These are phyloP conservation scores for Cosmia pyralina DNA, from an alignment of 2,888 invertebrate genomes.

Conservation along the genomic window DNA sequence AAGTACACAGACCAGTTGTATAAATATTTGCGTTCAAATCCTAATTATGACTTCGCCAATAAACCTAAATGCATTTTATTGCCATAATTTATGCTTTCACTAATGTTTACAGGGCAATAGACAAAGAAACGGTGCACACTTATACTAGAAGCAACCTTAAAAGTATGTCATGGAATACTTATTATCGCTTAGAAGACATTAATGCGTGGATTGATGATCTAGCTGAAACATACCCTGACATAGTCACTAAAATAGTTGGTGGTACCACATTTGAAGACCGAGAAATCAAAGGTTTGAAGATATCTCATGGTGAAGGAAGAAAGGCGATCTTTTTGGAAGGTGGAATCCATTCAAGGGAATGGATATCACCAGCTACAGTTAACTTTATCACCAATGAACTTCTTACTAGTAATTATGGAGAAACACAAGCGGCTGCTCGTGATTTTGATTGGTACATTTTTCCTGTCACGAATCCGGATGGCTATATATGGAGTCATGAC, in stretches of 20 bases:
- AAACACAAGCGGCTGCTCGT: constrained; percentile 89
- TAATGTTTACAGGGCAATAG: constrained; percentile 79
- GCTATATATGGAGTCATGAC: constrained; percentile 92
- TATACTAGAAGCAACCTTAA: constrained; percentile 66
- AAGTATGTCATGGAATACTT: constrained; percentile 87
- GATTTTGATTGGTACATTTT: constrained; percentile 94
- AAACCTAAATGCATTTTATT: not conserved
- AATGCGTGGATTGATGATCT: constrained; percentile 90
- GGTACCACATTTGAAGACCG: constrained; percentile 86
- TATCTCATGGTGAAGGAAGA: constrained; percentile 73
- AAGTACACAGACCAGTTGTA: constrained; percentile 63
- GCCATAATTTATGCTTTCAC: not conserved
- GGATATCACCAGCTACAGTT: constrained; percentile 92
- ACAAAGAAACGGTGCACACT: constrained; percentile 78
- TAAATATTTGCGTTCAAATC: not conserved
- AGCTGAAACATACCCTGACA: constrained; percentile 81
- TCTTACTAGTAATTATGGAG: constrained; percentile 89
- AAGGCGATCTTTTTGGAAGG: constrained; percentile 81
- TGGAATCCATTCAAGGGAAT: constrained; percentile 94
- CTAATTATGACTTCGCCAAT: not conserved
- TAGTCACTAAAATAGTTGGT: constrained; percentile 80
- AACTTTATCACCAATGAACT: constrained; percentile 93
- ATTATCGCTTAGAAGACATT: constrained; percentile 91
- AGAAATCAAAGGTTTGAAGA: constrained; percentile 85
- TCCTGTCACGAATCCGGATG: constrained; percentile 94